Base-by-base conservation (phyloP, 2,113 vertebrate species). In the Eira barbara region DNA sequence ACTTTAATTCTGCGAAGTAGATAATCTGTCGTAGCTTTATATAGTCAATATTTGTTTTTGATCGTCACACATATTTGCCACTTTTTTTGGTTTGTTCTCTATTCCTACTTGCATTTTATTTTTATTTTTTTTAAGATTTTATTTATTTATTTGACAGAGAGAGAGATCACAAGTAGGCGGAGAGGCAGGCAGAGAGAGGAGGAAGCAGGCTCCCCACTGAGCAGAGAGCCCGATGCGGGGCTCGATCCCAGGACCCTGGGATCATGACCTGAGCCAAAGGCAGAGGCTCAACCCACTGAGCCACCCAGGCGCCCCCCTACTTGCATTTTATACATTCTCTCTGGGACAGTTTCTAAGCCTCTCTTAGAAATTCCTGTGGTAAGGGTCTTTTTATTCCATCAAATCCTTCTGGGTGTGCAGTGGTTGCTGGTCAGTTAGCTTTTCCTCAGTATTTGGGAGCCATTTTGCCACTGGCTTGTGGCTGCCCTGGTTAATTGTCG, bases 361-460 rank as follows among this genome's bases (percentile, higher is more conserved):
- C 17, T 80, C 93, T 88, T 21, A 61, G 89, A 91, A 93, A 89
- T 85, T 96, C 86, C 49, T 91, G 52, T 95, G 91, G 91, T 65
- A 23, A 97, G 74, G 74, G 76, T 95, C 96, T 96, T 94, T 89
- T 86, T 10, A 36, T 80, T 79, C 92, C 69, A 57, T 49, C 73
- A 36, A 47, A 10, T 34, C 92, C 88, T 96, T 76, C 71, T 65
- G 52, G 42, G 13, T 25, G 15, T 71, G 8, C 36, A 91, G 13
- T 80, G 80, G 31, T 23, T 49, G 36, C 79, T 79, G 85, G 63
- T 65, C 13, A 73, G 55, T 47, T 79, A 0, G 0, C 63, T 36
- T 59, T 59, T 55, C 36, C 49, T 71, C 86, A 80, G 94, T 67
- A 42, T 36, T 95, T 92, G 18, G 59, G 89, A 92, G n/a, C 34